These are phyloP conservation scores for Odontamblyopus rebecca DNA, from an alignment of 2,797 vertebrate species.

Conservation along the genomic window DNA sequence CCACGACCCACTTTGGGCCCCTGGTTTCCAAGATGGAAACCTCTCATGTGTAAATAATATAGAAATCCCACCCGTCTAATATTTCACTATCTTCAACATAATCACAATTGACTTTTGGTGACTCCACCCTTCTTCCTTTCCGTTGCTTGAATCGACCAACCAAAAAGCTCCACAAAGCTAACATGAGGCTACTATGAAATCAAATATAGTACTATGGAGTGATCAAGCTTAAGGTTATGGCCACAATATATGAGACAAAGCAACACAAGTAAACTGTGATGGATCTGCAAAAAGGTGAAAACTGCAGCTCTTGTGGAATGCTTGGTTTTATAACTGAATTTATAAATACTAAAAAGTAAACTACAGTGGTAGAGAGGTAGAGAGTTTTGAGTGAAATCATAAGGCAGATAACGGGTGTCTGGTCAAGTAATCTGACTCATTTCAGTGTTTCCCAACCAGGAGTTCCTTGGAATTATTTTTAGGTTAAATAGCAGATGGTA, in stretches of 20 bases:
- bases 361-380: not conserved
- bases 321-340: not conserved
- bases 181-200: not conserved
- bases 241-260: not conserved
- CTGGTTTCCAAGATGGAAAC: not conserved
- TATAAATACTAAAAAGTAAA: not conserved
- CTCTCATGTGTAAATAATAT: not conserved
- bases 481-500: too few species aligned
- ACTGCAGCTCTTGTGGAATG: not conserved
- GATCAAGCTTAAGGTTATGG: not conserved
- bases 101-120: constrained; percentile 1
- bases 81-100: not conserved
- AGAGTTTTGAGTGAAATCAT: not conserved
- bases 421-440: not conserved
- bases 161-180: not conserved
- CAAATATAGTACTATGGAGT: not conserved
- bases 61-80: constrained; percentile 1
- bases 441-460: too few species aligned
- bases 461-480: too few species aligned
- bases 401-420: not conserved
- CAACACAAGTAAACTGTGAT: not conserved
- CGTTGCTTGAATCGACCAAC: not conserved
- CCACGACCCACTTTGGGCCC: not conserved
- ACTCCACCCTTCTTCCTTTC: not conserved
- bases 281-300: not conserved